A percentile compares a stretch with the other conserved stretches of the same genome.
phyloP scores from a whole-genome alignment of 2,888 invertebrate species.

The Branchipolynoe longqiensis region DNA sequence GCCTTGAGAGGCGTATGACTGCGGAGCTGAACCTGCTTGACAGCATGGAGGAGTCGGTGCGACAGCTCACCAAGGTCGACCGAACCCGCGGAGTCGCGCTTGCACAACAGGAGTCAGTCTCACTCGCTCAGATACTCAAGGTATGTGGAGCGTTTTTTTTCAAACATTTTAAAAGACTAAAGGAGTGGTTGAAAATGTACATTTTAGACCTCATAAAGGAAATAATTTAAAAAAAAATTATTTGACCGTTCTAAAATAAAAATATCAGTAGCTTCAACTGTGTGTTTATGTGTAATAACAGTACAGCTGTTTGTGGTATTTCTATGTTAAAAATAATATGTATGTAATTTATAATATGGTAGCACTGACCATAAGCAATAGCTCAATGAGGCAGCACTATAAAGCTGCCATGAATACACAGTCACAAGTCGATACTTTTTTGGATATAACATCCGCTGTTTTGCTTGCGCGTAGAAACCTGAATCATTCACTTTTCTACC shows the following conservation, averaged over 20 bases:
- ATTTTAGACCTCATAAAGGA: no score
- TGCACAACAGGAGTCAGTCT: constrained; percentile 81
- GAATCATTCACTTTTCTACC: background rate
- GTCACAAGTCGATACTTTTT: no score
- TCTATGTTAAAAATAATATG: background rate
- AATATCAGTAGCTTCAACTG: no score
- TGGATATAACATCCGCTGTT: no score
- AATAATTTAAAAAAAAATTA: no score
- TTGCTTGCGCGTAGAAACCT: background rate
- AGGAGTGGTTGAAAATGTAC: background rate
- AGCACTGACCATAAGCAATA: background rate
- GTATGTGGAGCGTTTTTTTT: constrained; percentile 65
- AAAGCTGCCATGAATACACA: no score
- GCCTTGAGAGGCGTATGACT: constrained; percentile 85
- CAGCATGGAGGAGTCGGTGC: constrained; percentile 85
- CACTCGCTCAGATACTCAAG: constrained; percentile 81
- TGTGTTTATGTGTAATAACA: no score
- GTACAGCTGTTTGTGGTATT: background rate
- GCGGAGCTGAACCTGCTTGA: constrained; percentile 86
- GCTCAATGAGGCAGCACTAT: no score
- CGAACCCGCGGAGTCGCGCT: constrained; percentile 80
- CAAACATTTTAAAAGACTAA: background rate
- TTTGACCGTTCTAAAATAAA: no score
- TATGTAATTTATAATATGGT: background rate
- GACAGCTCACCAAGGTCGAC: constrained; percentile 85